Conservation (phyloP, 1,140 invertebrate genomes). For the Ostrea edulis region DNA sequence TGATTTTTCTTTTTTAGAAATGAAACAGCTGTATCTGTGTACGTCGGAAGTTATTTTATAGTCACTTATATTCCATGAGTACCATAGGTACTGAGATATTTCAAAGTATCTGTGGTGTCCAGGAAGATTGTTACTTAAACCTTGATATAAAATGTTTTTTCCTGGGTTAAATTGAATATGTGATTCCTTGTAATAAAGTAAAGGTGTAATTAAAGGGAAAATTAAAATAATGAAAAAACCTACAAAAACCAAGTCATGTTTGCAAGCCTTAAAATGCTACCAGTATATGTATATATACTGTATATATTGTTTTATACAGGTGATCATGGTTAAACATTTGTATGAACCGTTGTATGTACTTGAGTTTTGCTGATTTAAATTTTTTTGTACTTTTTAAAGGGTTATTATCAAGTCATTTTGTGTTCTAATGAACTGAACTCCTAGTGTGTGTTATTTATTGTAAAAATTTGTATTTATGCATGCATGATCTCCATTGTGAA, state of each 20-base stretch:
- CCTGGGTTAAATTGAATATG: too few species aligned
- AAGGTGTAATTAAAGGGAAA: too few species aligned
- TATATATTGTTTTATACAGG: too few species aligned
- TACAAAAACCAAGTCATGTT: too few species aligned
- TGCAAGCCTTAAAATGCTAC: too few species aligned
- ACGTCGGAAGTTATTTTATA: background rate
- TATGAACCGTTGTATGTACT: background rate
- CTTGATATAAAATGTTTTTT: too few species aligned
- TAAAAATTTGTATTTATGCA: slow-evolving; percentile 18
- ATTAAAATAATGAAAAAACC: too few species aligned
- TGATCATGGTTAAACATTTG: background rate
- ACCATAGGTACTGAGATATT: background rate
- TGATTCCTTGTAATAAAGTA: too few species aligned
- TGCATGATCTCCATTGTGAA: slow-evolving; percentile 22
- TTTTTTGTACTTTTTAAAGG: background rate
- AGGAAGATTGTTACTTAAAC: too few species aligned
- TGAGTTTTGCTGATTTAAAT: background rate
- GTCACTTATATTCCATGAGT: background rate
- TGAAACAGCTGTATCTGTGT: background rate
- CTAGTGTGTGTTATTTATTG: slow-evolving; percentile 9
- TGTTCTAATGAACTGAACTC: background rate
- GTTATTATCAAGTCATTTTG: background rate
- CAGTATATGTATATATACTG: too few species aligned
- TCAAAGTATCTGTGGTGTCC: too few species aligned
- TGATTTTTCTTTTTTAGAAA: background rate